Evolutionary conservation across 1,140 invertebrate species (phyloP), one percentile per base, ranked within the genome.

Genomic region (Homalodisca vitripennis): DNA sequence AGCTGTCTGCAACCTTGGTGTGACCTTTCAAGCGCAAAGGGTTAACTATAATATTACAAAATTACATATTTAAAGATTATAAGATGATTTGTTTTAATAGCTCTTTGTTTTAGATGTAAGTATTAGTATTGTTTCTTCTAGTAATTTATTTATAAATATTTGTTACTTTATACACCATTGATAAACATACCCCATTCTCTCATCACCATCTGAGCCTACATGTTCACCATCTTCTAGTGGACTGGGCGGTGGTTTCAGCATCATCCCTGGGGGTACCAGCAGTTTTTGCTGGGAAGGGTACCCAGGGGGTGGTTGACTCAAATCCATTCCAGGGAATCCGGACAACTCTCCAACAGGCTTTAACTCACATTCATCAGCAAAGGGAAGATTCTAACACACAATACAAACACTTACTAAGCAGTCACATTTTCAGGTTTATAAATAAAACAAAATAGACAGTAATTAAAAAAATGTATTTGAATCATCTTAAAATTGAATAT

Each of bases 321-420:
- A 3, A 48, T 73, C 66, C 66, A 70, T 48, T 20, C 62, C 26
- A 26, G 41, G 41, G 53, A 48, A 72, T 53, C 46, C 34, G 31
- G 82, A 82, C 79, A 85, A 80, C 72, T 86, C 55, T 30, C 17
- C 76, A 32, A 80, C 82, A 57, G 85, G 84, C 77, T 87, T 87
- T 67, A 88, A 82, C 69, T 88, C 87, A 76, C 87, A 89, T 77
- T 88, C 87, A 32, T 86, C 80, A 20, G 87, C 87, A 79, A 89
- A 88, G 41, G 87, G 87, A 70, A 88, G 77, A 75, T 85, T 85
- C 85, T 88, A 74, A 72, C 68, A 77, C 60, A 60, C 55, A 13
- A 60, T 22, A 26, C 27, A 67, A 32, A 30, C 65, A 60, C 32
- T 67, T 72, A 12, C 53, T 62, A 47, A 24, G 32, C 26, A 41